These are phyloP conservation scores for Strigamia maritima DNA, from an alignment of 2,888 invertebrate species.

Conservation along the genomic window DNA sequence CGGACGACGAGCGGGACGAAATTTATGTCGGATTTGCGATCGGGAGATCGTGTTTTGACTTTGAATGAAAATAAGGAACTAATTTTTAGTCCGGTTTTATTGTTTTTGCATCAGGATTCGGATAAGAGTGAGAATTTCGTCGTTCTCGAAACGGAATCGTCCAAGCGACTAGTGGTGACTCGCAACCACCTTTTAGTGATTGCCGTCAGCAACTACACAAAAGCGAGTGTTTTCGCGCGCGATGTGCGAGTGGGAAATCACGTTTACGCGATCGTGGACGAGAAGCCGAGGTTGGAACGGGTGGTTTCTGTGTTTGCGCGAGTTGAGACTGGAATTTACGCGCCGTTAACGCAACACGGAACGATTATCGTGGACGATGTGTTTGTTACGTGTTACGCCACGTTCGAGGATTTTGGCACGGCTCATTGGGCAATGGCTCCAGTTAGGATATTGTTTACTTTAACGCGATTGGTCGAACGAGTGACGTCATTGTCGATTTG, in stretches of 20 bases:
- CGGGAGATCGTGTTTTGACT: slow-evolving; percentile 78
- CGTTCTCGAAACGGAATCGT: slow-evolving; percentile 68
- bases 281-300: slow-evolving; percentile 55
- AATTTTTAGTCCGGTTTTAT: slow-evolving; percentile 79
- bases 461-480: slow-evolving; percentile 43
- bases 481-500: slow-evolving; percentile 49
- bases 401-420: slow-evolving; percentile 74
- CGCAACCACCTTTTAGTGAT: slow-evolving; percentile 76
- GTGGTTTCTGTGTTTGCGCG: slow-evolving; percentile 63
- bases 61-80: slow-evolving; percentile 64
- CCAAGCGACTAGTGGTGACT: slow-evolving; percentile 72
- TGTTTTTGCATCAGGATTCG: slow-evolving; percentile 81
- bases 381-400: slow-evolving; percentile 91
- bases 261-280: slow-evolving; percentile 42
- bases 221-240: slow-evolving; percentile 57
- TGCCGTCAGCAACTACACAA: slow-evolving; percentile 52
- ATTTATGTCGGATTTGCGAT: slow-evolving; percentile 63
- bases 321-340: slow-evolving; percentile 72
- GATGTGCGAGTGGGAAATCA: slow-evolving; percentile 65
- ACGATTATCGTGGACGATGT: slow-evolving; percentile 86
- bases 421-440: slow-evolving; percentile 87
- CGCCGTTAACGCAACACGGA: slow-evolving; percentile 82
- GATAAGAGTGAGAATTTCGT: slow-evolving; percentile 69
- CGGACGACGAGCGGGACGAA: slow-evolving; percentile 64
- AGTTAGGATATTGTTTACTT: slow-evolving; percentile 62